Conservation (phyloP, 2,113 vertebrate species). For the Uria lomvia region DNA sequence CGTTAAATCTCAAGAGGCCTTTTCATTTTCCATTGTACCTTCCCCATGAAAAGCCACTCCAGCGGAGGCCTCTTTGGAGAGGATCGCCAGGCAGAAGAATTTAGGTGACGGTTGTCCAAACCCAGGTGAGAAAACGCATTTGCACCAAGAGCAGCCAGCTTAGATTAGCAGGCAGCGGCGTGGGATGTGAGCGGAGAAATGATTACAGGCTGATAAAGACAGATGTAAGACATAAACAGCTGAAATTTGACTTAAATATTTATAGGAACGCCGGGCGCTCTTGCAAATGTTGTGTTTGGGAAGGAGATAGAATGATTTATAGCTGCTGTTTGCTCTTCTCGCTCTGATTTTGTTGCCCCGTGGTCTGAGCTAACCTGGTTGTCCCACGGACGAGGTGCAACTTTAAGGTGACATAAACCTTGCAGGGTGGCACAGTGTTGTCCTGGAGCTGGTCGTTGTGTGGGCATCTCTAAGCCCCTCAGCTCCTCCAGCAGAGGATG, state of each 20-base stretch:
- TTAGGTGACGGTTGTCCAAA: background rate
- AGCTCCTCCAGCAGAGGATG: background rate
- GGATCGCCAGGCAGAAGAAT: background rate
- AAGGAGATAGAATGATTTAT: slow-evolving; percentile 57
- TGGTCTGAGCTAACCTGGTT: background rate
- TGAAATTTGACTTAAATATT: slow-evolving; percentile 57
- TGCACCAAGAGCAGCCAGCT: slow-evolving; percentile 11
- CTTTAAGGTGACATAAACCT: background rate
- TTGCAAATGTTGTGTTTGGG: slow-evolving; percentile 46
- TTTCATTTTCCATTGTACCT: background rate
- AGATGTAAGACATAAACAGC: slow-evolving; percentile 54
- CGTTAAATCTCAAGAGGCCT: background rate
- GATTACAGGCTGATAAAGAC: slow-evolving; percentile 24
- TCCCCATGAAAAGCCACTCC: background rate
- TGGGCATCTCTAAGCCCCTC: background rate
- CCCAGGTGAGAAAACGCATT: slow-evolving; percentile 15
- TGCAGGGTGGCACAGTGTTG: fast-evolving
- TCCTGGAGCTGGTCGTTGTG: background rate
- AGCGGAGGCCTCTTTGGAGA: background rate
- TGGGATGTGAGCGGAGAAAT: background rate
- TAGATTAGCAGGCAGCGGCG: slow-evolving; percentile 14
- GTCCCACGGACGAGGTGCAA: background rate
- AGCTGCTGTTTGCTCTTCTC: background rate
- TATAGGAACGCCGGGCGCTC: slow-evolving; percentile 14
- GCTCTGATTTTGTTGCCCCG: background rate